Conservation (phyloP, 2,797 vertebrate genomes). For the Gymnothorax reevesii region DNA sequence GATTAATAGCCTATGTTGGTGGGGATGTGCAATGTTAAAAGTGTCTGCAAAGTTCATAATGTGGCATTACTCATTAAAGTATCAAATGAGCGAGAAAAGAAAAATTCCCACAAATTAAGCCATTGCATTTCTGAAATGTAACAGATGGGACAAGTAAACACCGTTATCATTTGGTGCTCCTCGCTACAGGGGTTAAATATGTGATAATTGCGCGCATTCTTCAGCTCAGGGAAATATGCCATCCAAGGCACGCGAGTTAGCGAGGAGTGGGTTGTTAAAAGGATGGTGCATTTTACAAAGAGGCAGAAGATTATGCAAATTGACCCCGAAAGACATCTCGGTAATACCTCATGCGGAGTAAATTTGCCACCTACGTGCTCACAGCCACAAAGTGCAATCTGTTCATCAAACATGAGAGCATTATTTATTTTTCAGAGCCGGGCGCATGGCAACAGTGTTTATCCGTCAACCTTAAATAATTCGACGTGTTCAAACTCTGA, state of each 20-base stretch:
- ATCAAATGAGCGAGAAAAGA: not conserved
- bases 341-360: constrained; percentile 38
- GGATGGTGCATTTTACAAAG: constrained; percentile 51
- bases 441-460: constrained; percentile 11
- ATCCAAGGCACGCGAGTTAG: constrained; percentile 31
- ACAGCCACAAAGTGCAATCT: constrained; percentile 40
- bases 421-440: constrained; percentile 21
- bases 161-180: constrained; percentile 11
- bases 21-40: not conserved
- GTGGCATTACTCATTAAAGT: not conserved
- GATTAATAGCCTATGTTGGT: not conserved
- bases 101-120: constrained; percentile 21
- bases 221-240: constrained; percentile 46
- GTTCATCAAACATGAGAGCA: constrained; percentile 18
- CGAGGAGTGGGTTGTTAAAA: constrained; percentile 41
- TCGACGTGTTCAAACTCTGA: constrained; percentile 4
- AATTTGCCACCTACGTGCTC: constrained; percentile 39
- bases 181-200: constrained; percentile 45
- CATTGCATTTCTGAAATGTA: constrained; percentile 27
- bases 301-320: constrained; percentile 68
- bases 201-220: constrained; percentile 42
- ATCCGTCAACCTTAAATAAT: constrained; percentile 13
- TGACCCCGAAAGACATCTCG: constrained; percentile 49
- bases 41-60: not conserved
- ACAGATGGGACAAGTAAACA: constrained; percentile 35